phyloP scores from a whole-genome alignment of 2,888 invertebrate species.

The Bombylius major region DNA sequence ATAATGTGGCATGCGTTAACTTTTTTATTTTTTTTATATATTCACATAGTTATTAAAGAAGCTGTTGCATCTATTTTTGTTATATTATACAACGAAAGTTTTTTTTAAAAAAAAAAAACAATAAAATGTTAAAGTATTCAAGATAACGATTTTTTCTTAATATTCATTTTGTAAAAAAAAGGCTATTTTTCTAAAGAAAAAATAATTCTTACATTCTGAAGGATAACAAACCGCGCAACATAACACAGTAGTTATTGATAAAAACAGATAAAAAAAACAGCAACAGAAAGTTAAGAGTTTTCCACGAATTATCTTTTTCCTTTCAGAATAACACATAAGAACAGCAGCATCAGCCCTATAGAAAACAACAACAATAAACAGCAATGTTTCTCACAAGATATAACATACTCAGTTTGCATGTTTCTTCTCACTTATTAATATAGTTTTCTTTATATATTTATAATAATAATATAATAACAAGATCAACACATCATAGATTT shows the following conservation, averaged over 20 bases:
- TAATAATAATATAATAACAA: too few relatives aligned
- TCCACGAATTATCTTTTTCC: not conserved
- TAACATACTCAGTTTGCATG: not conserved
- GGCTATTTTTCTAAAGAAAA: too few relatives aligned
- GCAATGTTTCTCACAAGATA: slow-evolving; percentile 1
- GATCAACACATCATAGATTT: not conserved
- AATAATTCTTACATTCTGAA: too few relatives aligned
- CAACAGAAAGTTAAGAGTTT: not conserved
- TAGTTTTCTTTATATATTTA: not conserved
- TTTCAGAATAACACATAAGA: not conserved
- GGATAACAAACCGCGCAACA: too few relatives aligned
- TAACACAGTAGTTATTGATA: too few relatives aligned
- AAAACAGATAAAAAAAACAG: not conserved
- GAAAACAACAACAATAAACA: not conserved
- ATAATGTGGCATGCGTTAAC: not conserved
- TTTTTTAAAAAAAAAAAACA: too few relatives aligned
- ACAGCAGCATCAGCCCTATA: not conserved
- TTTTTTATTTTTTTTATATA: not conserved
- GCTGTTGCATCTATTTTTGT: not conserved
- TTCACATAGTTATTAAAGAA: not conserved
- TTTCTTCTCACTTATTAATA: slow-evolving; percentile 2
- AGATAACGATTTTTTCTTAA: too few relatives aligned
- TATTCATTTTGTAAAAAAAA: too few relatives aligned
- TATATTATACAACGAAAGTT: not conserved
- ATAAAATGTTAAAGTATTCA: too few relatives aligned